phyloP scores from a whole-genome alignment of 2,797 vertebrate genomes.

The Sebastes cheni region DNA sequence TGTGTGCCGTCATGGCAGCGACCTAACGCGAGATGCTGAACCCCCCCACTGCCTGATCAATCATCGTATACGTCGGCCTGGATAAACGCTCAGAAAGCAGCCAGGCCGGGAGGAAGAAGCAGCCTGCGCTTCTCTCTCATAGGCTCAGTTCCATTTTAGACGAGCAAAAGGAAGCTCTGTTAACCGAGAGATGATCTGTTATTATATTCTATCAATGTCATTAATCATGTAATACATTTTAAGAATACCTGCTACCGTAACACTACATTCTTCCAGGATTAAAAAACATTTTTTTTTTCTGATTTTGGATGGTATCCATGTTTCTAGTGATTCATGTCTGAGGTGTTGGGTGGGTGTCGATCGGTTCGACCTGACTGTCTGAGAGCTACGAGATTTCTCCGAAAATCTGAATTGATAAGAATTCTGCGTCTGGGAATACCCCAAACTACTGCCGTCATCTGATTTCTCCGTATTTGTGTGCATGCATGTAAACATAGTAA shows the following conservation, averaged over 20 bases:
- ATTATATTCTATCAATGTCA: neutral
- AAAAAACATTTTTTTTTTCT: neutral
- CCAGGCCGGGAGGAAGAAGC: constrained; percentile 14
- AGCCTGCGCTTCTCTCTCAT: constrained; percentile 29
- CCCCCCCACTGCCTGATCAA: constrained; percentile 21
- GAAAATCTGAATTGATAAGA: neutral
- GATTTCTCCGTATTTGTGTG: neutral
- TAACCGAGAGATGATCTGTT: neutral
- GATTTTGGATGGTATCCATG: constrained; percentile 7
- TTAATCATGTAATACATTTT: neutral
- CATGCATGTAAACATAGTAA: neutral
- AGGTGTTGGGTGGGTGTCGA: constrained; percentile 20
- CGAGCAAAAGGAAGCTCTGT: constrained; percentile 20
- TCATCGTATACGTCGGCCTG: constrained; percentile 18
- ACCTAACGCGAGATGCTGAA: constrained; percentile 3
- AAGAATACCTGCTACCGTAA: neutral
- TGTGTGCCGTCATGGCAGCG: neutral
- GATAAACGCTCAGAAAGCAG: constrained; percentile 27
- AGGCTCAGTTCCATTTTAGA: constrained; percentile 44
- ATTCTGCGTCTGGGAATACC: neutral
- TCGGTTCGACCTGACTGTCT: constrained; percentile 9
- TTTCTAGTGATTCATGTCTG: constrained; percentile 16
- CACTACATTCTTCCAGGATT: neutral
- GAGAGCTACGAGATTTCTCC: neutral
- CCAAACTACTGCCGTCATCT: neutral